Evolutionary conservation across 2,888 invertebrate genomes (phyloP), one percentile per base, ranked within the genome.

Genomic region (Onthophagus sagittarius): DNA sequence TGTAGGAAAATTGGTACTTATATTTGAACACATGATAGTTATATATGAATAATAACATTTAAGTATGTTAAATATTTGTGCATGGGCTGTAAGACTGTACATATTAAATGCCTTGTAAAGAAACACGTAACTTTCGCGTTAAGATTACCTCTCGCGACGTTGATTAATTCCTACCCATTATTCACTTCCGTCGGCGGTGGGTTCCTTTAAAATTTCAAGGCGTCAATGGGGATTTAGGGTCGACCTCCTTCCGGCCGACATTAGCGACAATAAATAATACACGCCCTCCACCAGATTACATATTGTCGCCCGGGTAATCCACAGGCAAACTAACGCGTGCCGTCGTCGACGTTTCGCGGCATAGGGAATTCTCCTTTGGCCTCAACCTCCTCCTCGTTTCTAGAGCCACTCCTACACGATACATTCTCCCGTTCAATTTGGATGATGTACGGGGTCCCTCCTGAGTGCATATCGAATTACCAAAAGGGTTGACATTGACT

Each of bases 401-500:
- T 23, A 23, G 7, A 6, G 31, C 23, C 67, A 32, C 31, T 67
- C 67, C 67, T 32, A 15, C 7, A 32, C 31, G 67, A 67, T 31
- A 67, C 67, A 67, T 67, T 23, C 67, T 67, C 15, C 23, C 0
- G 31, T 32, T 67, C 67, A 67, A 67, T 67, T 67, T 67, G 67
- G 67, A 67, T 67, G 67, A 67, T 67, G 32, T 67, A 67, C 31
- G 67, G 39, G 39, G 39, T 32, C 15, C 67, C 67, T 67, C 67
- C 67, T n/a, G 32, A 67, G 67, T 67, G 67, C 67, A 67, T 67
- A 67, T 67, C 67, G 13, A 67, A 67, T 67, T 67, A 67, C 67
- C 32, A 67, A 67, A 67, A 67, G 67, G 67, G 67, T 67, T 67
- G 67, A 31, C 67, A 67, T 67, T 67, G 67, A 67, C 67, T 67